Evolutionary conservation across 1,140 invertebrate genomes (phyloP).

Genomic region (Lepidurus arcticus): DNA sequence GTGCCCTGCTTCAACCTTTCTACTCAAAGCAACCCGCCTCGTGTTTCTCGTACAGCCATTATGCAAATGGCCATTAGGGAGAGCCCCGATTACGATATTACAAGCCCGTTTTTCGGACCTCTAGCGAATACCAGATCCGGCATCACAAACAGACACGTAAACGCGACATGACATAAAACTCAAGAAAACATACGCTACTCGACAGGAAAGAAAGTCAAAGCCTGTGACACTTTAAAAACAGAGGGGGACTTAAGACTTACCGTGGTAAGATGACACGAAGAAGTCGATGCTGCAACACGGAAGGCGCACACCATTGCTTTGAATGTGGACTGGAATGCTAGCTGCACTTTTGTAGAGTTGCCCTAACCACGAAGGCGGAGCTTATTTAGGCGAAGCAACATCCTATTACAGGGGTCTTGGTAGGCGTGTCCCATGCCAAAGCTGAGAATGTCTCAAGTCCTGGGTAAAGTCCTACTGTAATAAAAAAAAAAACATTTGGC

Average conservation of each 20-base stretch:
- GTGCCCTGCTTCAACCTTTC: slow-evolving; percentile 10
- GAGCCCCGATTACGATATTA: slow-evolving; percentile 21
- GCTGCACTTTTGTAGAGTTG: slow-evolving; percentile 18
- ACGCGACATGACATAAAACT: not conserved
- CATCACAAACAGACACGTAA: not conserved
- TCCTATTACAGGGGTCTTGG: not conserved
- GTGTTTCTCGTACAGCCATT: slow-evolving; percentile 15
- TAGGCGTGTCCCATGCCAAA: not conserved
- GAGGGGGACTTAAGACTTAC: not conserved
- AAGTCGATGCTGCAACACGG: slow-evolving; percentile 1
- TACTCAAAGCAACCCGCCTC: slow-evolving; percentile 17
- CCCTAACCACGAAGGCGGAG: not conserved
- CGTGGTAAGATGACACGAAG: not conserved
- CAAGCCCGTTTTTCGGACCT: slow-evolving; percentile 11
- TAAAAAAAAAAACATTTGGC: not conserved
- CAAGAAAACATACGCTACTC: not conserved
- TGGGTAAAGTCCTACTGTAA: not conserved
- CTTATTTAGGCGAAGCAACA: slow-evolving; percentile 19
- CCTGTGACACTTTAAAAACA: not conserved
- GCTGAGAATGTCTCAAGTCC: not conserved
- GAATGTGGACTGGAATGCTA: slow-evolving; percentile 8
- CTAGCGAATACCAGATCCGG: slow-evolving; percentile 17
- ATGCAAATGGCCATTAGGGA: slow-evolving; percentile 18
- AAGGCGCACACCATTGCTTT: slow-evolving; percentile 9
- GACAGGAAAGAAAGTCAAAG: not conserved